Conservation (phyloP, 2,113 vertebrate species). For the Ctenomys sociabilis region DNA sequence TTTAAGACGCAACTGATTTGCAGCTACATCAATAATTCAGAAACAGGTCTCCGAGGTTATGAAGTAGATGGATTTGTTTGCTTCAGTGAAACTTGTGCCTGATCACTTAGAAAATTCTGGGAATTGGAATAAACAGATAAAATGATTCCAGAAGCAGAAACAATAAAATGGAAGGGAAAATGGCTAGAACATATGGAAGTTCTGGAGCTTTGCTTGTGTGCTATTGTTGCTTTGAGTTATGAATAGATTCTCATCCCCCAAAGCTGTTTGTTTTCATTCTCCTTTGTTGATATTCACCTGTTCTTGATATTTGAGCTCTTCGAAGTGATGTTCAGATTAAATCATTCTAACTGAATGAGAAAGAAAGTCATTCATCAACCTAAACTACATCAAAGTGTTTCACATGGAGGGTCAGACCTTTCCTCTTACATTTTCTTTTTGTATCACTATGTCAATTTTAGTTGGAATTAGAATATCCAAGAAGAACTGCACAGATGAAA, state of each 20-base stretch:
- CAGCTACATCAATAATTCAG: not conserved
- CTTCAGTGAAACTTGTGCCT: not conserved
- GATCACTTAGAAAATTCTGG: not conserved
- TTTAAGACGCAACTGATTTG: not conserved
- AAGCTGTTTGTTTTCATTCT: not conserved
- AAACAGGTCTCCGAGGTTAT: not conserved
- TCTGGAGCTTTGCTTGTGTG: not conserved
- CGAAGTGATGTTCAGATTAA: not conserved
- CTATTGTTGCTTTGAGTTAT: constrained; percentile 8
- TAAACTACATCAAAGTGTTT: not conserved
- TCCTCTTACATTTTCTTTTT: not conserved
- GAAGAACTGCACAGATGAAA: not conserved
- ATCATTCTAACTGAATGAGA: not conserved
- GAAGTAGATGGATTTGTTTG: not conserved
- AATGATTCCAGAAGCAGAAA: not conserved
- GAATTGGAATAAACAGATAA: not conserved
- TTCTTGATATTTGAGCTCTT: not conserved
- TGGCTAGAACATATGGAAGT: not conserved
- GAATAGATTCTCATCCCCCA: not conserved
- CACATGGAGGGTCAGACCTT: not conserved
- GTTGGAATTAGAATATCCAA: not conserved
- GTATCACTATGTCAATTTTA: constrained; percentile 47
- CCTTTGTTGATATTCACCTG: not conserved
- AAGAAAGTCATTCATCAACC: not conserved
- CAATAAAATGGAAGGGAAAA: not conserved